Percentiles rank a stretch among this genome's conserved stretches.
Evolutionary conservation across 2,113 vertebrate species (phyloP).

Genomic region (Peucedramus taeniatus): DNA sequence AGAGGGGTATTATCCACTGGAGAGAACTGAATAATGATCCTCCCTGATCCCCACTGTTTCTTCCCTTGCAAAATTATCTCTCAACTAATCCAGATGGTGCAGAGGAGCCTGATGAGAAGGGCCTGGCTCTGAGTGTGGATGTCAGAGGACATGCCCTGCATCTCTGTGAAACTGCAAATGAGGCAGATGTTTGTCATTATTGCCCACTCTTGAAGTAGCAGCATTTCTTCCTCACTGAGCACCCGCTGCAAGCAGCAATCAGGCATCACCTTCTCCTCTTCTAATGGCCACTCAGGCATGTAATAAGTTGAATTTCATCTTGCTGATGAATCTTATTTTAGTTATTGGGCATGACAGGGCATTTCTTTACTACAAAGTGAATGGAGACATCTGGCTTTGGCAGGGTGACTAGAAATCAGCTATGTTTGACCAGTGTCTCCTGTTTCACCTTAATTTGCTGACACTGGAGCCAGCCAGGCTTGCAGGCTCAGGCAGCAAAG

Average conservation of each 20-base stretch:
- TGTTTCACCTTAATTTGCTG: slow-evolving; percentile 11
- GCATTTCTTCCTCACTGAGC: neutral
- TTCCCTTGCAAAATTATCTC: neutral
- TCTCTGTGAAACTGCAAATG: neutral
- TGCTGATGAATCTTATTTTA: slow-evolving; percentile 36
- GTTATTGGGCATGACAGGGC: slow-evolving; percentile 1
- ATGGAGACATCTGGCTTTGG: slow-evolving; percentile 24
- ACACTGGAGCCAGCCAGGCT: neutral
- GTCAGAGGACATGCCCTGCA: neutral
- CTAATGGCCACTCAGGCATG: neutral
- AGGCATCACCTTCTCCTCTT: neutral
- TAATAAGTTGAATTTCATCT: slow-evolving; percentile 42
- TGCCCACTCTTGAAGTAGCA: neutral
- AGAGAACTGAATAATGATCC: neutral
- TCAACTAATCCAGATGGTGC: slow-evolving; percentile 2
- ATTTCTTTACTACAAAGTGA: slow-evolving; percentile 19
- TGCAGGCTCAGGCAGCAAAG: neutral
- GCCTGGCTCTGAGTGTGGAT: neutral
- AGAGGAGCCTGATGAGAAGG: neutral
- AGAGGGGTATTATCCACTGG: neutral
- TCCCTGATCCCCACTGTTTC: neutral
- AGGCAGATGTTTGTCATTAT: slow-evolving; percentile 39
- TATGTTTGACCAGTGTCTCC: neutral
- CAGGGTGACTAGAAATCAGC: neutral
- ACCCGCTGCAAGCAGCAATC: neutral